Conservation (phyloP, 2,797 vertebrate species). For the Sciurus vulgaris region DNA sequence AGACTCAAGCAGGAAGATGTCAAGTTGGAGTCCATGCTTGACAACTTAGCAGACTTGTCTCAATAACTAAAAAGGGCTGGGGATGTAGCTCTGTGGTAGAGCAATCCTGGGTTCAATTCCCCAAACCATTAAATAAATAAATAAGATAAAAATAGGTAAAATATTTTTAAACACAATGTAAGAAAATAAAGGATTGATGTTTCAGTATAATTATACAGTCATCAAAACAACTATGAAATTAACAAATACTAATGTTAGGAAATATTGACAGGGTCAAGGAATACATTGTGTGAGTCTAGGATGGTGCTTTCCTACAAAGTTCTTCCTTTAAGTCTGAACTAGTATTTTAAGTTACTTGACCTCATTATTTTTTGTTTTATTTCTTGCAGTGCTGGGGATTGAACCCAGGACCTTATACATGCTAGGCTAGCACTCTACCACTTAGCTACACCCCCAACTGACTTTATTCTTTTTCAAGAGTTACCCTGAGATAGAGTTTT, state of each 20-base stretch:
- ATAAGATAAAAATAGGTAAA: background rate
- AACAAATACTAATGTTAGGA: background rate
- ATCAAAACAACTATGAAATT: background rate
- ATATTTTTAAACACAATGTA: background rate
- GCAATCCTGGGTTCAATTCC: background rate
- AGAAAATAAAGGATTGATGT: slow-evolving; percentile 13
- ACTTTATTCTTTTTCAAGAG: slow-evolving; percentile 14
- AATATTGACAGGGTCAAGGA: background rate
- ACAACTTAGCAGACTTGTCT: too few species aligned
- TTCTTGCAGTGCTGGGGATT: background rate
- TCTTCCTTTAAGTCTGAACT: slow-evolving; percentile 1
- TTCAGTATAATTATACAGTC: background rate
- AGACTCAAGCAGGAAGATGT: too few species aligned
- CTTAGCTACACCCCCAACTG: too few species aligned
- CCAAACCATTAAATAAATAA: background rate
- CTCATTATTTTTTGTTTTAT: background rate
- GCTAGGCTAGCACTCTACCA: background rate
- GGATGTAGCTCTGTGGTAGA: background rate
- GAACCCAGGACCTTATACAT: background rate
- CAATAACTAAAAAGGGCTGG: background rate
- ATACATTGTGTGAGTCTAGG: background rate
- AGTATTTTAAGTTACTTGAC: slow-evolving; percentile 27
- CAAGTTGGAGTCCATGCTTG: too few species aligned
- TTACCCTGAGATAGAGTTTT: background rate
- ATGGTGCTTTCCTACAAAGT: background rate